Evolutionary conservation across 2,113 vertebrate genomes (phyloP), one percentile per base, ranked within the genome.

Genomic region (Odobenus rosmarus): DNA sequence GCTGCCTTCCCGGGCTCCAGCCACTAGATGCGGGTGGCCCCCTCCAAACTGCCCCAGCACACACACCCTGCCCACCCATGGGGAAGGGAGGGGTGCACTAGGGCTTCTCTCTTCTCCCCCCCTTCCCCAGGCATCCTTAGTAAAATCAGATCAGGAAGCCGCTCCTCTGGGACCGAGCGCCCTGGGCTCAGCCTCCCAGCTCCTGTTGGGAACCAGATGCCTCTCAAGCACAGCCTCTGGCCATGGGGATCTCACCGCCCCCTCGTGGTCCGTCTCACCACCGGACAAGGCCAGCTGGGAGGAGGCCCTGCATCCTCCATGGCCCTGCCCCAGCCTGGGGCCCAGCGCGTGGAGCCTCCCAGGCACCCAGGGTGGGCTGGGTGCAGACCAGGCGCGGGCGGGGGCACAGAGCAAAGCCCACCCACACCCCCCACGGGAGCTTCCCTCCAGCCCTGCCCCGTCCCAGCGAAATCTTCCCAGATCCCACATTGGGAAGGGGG

Each of bases 191-290:
- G 19, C 88, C 55, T 26, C 55, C 39, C 14, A 36, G 39, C 71
- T n/a, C 55, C 55, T 0, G 5, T 13, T 61, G 28, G 1, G 39
- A 51, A 49, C 55, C 13, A 77, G 39, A 33, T 8, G 21, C 39
- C 14, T 18, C 31, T 28, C 31, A 51, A 15, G 31, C 1, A 8
- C 39, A 0, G 31, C 39, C 31, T 33, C 71, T 4, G 55, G 14
- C 13, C 57, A 61, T 0, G 6, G 39, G 9, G 55, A 23, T 10
- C 72, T 62, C 36, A 2, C 71, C 7, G 0, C 19, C 3, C 0
- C 21, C 28, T 16, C 21, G 21, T 9, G 19, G 21, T 15, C 42
- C 31, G 1, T 23, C 24, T 46, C 33, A 36, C 42, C 11, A 2
- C 72, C 1, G 21, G 57, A 23, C 19, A n/a, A 36, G 46, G 31